Evolutionary conservation across 2,888 invertebrate genomes (phyloP), one percentile per base, ranked within the genome.

Genomic region (Ametastegia equiseti): DNA sequence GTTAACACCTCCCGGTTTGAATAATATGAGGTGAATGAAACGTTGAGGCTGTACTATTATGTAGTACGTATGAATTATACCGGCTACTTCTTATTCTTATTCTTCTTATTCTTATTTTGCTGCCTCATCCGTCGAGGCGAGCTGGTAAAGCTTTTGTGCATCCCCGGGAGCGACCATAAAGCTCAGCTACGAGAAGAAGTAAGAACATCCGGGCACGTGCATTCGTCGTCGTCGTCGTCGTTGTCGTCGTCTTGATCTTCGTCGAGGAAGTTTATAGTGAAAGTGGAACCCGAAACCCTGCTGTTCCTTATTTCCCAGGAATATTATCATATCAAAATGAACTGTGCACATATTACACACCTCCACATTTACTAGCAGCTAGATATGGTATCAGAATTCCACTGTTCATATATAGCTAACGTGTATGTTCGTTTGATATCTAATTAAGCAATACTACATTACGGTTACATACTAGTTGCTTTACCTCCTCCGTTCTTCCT

Each of bases 171-270:
- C 54, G 54, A 23, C 54, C 23, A 54, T 54, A 54, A 54, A 54
- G 23, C 54, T 33, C 63, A 15, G 2, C 63, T 11, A 11, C 7
- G 15, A 57, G 69, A 42, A 42, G 69, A 69, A 23, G 69, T 23
- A 69, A 69, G 69, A 69, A 69, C 69, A 69, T 69, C 69, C 69
- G 69, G 69, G 69, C 69, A 69, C 69, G 69, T 69, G 69, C 69
- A 69, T 33, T 63, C 30, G 23, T 15, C 33, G 63, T 63, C 63
- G 19, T 30, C 30, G 63, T 60, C 0, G 2, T 30, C 7, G 30
- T 60, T 23, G 2, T 50, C 50, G 50, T 6, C 19, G 6, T 63
- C 30, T 15, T 36, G 30, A 3, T 33, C 63, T 13, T 33, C 63
- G 33, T 33, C 30, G 63, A 33, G 33, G 63, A 63, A 33, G 63